Conservation (phyloP, 1,140 invertebrate species). For the Trichonephila clavata region DNA sequence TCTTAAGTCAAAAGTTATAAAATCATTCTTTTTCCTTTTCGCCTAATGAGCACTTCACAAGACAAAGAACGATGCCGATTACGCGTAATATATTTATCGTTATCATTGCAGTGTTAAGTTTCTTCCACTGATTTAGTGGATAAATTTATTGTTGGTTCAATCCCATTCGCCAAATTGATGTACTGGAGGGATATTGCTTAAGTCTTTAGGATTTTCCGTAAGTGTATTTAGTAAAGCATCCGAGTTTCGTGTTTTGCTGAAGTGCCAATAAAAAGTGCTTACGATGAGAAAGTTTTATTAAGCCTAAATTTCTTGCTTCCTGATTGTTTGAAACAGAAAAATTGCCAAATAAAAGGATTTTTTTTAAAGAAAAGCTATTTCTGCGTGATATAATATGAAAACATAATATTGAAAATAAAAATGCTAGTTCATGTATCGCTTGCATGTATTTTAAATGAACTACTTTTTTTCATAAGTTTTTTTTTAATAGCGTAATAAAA, state of each 20-base stretch:
- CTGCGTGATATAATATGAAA: background rate
- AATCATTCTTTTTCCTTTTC: too few relatives aligned
- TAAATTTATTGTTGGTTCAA: background rate
- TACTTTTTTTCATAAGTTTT: background rate
- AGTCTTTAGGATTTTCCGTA: background rate
- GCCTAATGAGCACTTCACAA: background rate
- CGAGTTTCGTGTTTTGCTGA: background rate
- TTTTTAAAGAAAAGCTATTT: background rate
- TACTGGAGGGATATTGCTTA: background rate
- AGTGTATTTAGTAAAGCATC: background rate
- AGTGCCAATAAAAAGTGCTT: constrained; percentile 20
- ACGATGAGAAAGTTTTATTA: background rate
- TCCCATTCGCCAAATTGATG: background rate
- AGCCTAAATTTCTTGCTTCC: background rate
- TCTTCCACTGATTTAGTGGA: background rate
- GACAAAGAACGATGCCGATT: background rate
- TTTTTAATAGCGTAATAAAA: too few relatives aligned
- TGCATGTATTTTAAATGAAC: background rate
- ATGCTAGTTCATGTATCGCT: background rate
- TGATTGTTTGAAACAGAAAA: background rate
- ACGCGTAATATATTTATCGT: background rate
- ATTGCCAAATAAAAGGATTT: background rate
- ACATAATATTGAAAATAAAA: background rate
- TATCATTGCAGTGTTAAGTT: background rate
- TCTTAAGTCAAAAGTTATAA: too few relatives aligned